A percentile compares a stretch with the other conserved stretches of the same genome.
These are phyloP conservation scores for Podocnemis expansa DNA, from an alignment of 2,113 vertebrate genomes.

Conservation along the genomic window DNA sequence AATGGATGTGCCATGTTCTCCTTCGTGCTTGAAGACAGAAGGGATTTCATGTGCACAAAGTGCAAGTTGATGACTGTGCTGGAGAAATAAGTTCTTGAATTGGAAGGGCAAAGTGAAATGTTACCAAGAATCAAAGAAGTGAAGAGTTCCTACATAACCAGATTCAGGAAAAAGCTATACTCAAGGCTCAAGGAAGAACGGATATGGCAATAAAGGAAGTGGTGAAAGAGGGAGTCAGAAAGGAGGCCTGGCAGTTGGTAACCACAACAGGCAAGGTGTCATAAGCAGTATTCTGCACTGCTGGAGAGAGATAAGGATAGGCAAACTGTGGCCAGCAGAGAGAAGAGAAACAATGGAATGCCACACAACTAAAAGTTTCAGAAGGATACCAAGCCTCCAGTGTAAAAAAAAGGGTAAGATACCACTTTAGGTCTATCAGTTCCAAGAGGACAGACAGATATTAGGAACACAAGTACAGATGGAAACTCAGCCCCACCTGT, in stretches of 20 bases:
- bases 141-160: neutral
- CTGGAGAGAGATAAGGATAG: neutral
- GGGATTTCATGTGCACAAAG: neutral
- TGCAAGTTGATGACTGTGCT: neutral
- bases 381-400: neutral
- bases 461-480: neutral
- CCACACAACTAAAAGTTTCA: neutral
- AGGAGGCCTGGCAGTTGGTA: neutral
- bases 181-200: neutral
- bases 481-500: neutral
- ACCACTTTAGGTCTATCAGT: neutral
- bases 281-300: neutral
- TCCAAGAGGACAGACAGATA: neutral
- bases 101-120: neutral
- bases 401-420: neutral
- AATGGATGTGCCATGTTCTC: neutral
- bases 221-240: neutral
- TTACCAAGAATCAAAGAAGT: neutral
- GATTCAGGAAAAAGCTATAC: neutral
- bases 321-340: neutral
- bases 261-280: neutral
- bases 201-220: neutral
- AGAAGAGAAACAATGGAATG: neutral
- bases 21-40: neutral
- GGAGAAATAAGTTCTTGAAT: neutral